phyloP scores from a whole-genome alignment of 2,888 invertebrate genomes.

The Taenaris catops region DNA sequence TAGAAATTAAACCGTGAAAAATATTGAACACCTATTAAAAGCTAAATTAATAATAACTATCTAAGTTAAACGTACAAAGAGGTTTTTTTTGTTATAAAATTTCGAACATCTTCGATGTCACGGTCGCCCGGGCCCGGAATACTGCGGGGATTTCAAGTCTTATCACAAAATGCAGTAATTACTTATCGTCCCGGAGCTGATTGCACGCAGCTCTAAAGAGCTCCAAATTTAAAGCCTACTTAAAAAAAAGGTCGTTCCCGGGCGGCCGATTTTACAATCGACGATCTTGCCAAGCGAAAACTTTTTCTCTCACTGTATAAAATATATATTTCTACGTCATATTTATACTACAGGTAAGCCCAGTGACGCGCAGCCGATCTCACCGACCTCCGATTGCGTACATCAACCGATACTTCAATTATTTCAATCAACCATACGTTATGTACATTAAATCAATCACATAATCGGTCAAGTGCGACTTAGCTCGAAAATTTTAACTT shows the following conservation, averaged over 20 bases:
- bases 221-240: constrained; percentile 37
- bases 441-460: too few species aligned
- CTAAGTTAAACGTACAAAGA: constrained; percentile 65
- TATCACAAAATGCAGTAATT: constrained; percentile 56
- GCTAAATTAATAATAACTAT: constrained; percentile 72
- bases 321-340: constrained; percentile 7
- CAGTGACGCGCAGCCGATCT: constrained; percentile 1
- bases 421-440: too few species aligned
- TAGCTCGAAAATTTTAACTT: too few species aligned
- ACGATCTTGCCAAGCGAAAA: constrained; percentile 15
- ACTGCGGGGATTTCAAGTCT: constrained; percentile 30
- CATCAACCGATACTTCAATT: too few species aligned
- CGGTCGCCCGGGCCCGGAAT: constrained; percentile 36
- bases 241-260: constrained; percentile 34
- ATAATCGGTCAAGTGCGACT: too few species aligned
- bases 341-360: constrained; percentile 5
- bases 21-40: constrained; percentile 76
- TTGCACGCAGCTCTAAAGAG: constrained; percentile 5
- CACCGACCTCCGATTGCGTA: too few species aligned
- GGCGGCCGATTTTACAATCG: constrained; percentile 30
- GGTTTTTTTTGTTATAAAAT: constrained; percentile 39
- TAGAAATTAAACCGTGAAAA: constrained; percentile 52
- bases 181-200: constrained; percentile 5
- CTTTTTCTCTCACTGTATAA: constrained; percentile 3
- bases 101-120: constrained; percentile 24